Percentiles rank a stretch among this genome's conserved stretches.
Evolutionary conservation across 2,113 vertebrate species (phyloP).

Genomic region (Micronycteris hirsuta): DNA sequence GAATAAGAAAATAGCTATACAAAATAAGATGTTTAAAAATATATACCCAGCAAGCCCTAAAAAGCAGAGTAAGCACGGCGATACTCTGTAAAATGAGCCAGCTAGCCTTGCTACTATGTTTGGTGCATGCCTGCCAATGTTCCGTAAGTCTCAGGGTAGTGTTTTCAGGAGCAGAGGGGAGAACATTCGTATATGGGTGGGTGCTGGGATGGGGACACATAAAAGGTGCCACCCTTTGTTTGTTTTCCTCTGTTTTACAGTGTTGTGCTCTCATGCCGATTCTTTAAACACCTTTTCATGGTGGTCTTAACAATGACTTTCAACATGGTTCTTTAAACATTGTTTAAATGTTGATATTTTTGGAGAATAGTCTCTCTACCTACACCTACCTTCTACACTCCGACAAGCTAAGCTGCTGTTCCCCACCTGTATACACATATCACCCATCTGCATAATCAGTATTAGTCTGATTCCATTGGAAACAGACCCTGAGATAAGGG

Average conservation of each 20-base stretch:
- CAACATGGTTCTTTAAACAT: background rate
- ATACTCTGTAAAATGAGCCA: background rate
- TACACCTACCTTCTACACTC: background rate
- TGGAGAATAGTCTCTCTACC: background rate
- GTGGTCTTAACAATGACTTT: background rate
- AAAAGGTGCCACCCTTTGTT: background rate
- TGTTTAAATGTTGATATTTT: background rate
- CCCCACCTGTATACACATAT: background rate
- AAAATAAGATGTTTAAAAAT: background rate
- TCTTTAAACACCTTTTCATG: background rate
- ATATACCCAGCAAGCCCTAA: background rate
- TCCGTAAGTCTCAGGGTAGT: background rate
- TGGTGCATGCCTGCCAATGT: background rate
- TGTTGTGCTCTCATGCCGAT: background rate
- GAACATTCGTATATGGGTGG: background rate
- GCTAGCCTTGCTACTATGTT: background rate
- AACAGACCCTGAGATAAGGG: background rate
- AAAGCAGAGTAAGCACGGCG: background rate
- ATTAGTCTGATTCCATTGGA: background rate
- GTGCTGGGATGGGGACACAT: background rate
- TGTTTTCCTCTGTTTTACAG: background rate
- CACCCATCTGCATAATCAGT: too few relatives aligned
- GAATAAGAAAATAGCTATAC: background rate
- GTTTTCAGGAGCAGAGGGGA: background rate
- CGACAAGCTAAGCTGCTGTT: background rate